phyloP scores from a whole-genome alignment of 37 sponge, comb jelly and placozoan species.

The Aplysina aerophoba region DNA sequence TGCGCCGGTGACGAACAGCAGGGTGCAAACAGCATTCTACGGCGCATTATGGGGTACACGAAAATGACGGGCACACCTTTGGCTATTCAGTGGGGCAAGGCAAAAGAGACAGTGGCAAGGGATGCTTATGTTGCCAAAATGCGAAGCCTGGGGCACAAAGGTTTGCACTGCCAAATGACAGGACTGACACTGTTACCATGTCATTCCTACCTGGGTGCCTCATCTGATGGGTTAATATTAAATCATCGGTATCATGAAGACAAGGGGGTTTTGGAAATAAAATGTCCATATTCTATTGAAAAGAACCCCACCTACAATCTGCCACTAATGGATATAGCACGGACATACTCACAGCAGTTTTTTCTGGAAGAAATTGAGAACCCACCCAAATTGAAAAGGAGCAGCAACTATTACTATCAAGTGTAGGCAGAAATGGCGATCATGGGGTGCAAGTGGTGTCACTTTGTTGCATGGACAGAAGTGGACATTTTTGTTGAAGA shows the following conservation, averaged over 20 bases:
- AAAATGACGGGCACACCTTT: neutral
- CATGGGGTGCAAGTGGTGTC: slow-evolving; percentile 2
- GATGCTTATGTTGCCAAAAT: neutral
- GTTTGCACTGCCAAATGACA: neutral
- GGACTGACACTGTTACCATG: slow-evolving; percentile 17
- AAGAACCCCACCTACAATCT: slow-evolving; percentile 2
- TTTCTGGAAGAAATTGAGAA: slow-evolving; percentile 22
- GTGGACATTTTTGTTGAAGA: slow-evolving; percentile 4
- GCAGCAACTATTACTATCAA: slow-evolving; percentile 9
- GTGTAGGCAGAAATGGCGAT: slow-evolving; percentile 12
- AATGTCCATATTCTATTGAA: slow-evolving; percentile 32
- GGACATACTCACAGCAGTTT: neutral
- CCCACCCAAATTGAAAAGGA: neutral
- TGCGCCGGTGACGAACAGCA: too few species aligned
- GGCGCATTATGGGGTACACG: slow-evolving; percentile 24
- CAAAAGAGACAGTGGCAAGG: slow-evolving; percentile 22
- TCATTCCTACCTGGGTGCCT: slow-evolving; percentile 15
- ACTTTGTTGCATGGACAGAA: slow-evolving; percentile 32
- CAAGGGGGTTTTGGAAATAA: slow-evolving; percentile 18
- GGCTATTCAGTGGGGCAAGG: neutral
- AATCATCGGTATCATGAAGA: neutral
- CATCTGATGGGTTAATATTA: neutral
- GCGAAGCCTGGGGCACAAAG: neutral
- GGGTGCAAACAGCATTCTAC: slow-evolving; percentile 1
- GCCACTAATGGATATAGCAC: neutral